phyloP scores from a whole-genome alignment of 2,888 invertebrate genomes.

The Synanthedon vespiformis region DNA sequence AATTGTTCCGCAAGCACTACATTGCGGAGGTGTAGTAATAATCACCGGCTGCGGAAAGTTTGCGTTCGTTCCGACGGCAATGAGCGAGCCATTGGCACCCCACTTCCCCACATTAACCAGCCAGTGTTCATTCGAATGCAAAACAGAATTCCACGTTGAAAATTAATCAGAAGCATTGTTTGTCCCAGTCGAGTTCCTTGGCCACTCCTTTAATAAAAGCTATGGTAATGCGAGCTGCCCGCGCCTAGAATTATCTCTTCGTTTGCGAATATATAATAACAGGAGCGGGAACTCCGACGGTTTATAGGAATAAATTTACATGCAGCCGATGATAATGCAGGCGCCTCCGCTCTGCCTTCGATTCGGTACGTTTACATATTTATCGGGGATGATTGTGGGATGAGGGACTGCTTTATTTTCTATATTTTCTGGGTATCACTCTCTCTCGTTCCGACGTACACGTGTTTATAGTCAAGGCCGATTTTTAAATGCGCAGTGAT shows the following conservation, averaged over 20 bases:
- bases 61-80: not conserved
- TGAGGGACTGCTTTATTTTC: constrained; percentile 25
- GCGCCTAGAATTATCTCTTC: constrained; percentile 64
- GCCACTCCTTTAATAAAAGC: constrained; percentile 67
- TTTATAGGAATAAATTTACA: constrained; percentile 71
- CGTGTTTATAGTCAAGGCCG: not conserved
- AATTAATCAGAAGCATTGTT: constrained; percentile 66
- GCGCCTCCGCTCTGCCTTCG: constrained; percentile 31
- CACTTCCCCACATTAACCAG: constrained; percentile 25
- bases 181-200: constrained; percentile 38
- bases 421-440: not conserved
- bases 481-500: not conserved
- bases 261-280: constrained; percentile 70
- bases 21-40: too few species aligned
- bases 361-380: constrained; percentile 63
- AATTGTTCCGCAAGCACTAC: too few species aligned
- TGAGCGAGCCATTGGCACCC: constrained; percentile 19
- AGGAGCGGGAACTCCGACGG: constrained; percentile 45
- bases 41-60: not conserved
- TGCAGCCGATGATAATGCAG: constrained; percentile 54
- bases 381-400: constrained; percentile 53
- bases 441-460: not conserved
- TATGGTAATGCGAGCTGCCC: constrained; percentile 61
- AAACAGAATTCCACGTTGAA: constrained; percentile 58
- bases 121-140: constrained; percentile 49